A percentile compares a stretch with the other conserved stretches of the same genome.
These are phyloP conservation scores for Orestias chungarensis DNA, from an alignment of 2,797 vertebrate species.

Conservation along the genomic window DNA sequence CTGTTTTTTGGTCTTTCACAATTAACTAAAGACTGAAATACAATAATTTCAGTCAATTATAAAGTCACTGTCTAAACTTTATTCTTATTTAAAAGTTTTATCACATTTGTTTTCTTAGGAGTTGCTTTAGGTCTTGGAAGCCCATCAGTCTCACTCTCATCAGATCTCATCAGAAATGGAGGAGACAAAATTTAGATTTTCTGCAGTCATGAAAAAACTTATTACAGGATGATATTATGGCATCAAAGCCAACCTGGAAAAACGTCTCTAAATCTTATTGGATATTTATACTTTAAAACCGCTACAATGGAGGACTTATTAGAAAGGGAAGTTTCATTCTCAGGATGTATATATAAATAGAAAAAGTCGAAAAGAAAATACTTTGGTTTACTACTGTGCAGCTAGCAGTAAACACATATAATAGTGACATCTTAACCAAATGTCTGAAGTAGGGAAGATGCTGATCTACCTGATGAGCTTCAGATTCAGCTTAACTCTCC, in stretches of 20 bases:
- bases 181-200: conserved; percentile 12
- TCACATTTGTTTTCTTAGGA: conserved; percentile 1
- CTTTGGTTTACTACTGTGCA: conserved; percentile 53
- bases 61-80: not conserved
- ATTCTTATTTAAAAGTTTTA: fast-evolving
- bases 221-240: conserved; percentile 30
- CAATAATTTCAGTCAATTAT: fast-evolving
- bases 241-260: conserved; percentile 31
- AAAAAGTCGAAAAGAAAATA: not conserved
- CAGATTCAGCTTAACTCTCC: not conserved
- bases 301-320: not conserved
- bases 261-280: conserved; percentile 41
- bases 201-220: conserved; percentile 36
- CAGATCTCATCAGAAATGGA: not conserved
- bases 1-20: conserved; percentile 14
- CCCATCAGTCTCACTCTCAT: conserved; percentile 2
- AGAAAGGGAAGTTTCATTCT: conserved; percentile 27
- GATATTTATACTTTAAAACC: conserved; percentile 10
- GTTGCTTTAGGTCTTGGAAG: conserved; percentile 28
- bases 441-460: conserved; percentile 3
- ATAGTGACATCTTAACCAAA: not conserved
- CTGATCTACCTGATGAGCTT: not conserved
- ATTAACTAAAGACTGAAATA: not conserved
- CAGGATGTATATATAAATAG: conserved; percentile 30
- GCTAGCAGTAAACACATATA: conserved; percentile 21